Percentiles rank a stretch among this genome's conserved stretches.
phyloP scores from a whole-genome alignment of 1,140 invertebrate genomes.

The Sogatella furcifera region DNA sequence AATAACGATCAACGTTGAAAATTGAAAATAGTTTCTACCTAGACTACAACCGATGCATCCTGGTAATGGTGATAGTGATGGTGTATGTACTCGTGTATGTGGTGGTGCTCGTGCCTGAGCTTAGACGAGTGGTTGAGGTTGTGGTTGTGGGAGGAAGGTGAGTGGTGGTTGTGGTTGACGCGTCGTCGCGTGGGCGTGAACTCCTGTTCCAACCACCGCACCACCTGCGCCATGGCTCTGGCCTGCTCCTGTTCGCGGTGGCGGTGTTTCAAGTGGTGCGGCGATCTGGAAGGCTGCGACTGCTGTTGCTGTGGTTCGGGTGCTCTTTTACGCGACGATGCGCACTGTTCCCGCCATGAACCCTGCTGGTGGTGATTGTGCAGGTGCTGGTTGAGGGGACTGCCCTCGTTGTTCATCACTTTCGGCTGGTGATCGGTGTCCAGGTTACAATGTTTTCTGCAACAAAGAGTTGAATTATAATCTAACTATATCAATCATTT shows the following conservation, averaged over 20 bases:
- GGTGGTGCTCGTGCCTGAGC: slow-evolving; percentile 43
- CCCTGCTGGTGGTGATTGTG: no score
- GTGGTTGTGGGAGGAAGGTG: not conserved
- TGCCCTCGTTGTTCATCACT: not conserved
- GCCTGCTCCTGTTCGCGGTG: slow-evolving; percentile 55
- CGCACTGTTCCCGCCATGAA: slow-evolving; percentile 26
- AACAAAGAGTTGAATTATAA: no score
- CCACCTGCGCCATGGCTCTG: slow-evolving; percentile 54
- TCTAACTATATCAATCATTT: no score
- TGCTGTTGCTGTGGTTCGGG: slow-evolving; percentile 25
- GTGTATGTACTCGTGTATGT: slow-evolving; percentile 72
- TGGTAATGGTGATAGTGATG: slow-evolving; percentile 74
- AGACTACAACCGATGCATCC: slow-evolving; percentile 31
- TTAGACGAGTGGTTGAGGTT: slow-evolving; percentile 22
- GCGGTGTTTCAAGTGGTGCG: slow-evolving; percentile 52
- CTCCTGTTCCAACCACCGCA: slow-evolving; percentile 45
- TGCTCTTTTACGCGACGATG: slow-evolving; percentile 23
- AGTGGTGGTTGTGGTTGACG: slow-evolving; percentile 9
- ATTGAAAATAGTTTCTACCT: not conserved
- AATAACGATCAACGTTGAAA: no score
- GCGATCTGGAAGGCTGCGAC: slow-evolving; percentile 28
- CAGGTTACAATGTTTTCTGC: not conserved
- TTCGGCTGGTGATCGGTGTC: not conserved
- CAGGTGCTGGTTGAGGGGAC: slow-evolving; percentile 21
- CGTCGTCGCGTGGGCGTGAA: slow-evolving; percentile 27